Conservation (phyloP, 2,113 vertebrate species). For the Rhadina sibilatrix region DNA sequence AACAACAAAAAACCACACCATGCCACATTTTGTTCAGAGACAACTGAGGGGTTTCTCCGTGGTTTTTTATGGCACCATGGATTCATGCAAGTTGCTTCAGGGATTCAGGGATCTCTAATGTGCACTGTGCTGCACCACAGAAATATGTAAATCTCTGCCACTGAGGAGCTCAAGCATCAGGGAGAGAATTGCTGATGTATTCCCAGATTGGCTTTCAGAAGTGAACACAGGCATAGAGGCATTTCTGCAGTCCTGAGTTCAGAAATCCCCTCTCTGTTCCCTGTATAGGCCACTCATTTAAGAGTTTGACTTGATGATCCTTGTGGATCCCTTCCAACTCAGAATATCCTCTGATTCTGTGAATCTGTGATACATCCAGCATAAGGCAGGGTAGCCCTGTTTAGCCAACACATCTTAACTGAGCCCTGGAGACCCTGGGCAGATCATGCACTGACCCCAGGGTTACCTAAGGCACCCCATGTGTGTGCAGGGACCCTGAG, state of each 20-base stretch:
- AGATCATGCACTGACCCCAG: background rate
- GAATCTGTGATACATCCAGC: background rate
- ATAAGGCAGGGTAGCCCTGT: background rate
- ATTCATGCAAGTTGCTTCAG: background rate
- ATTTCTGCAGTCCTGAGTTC: background rate
- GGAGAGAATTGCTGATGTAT: background rate
- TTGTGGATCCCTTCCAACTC: background rate
- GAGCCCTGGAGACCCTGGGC: background rate
- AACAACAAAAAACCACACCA: no score
- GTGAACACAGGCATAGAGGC: background rate
- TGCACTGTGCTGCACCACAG: background rate
- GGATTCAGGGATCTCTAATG: background rate
- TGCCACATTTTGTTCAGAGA: background rate
- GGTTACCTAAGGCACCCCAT: background rate
- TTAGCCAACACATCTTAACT: background rate
- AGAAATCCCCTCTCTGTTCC: background rate
- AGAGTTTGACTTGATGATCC: fast-evolving
- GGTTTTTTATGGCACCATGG: background rate
- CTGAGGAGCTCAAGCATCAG: background rate
- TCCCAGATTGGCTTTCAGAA: background rate
- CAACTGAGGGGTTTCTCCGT: background rate
- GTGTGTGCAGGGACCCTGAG: background rate
- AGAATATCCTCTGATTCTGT: background rate
- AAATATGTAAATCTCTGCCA: background rate
- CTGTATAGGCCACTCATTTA: background rate